Conservation (phyloP, 2,888 invertebrate genomes). For the Trichacis sp. region DNA sequence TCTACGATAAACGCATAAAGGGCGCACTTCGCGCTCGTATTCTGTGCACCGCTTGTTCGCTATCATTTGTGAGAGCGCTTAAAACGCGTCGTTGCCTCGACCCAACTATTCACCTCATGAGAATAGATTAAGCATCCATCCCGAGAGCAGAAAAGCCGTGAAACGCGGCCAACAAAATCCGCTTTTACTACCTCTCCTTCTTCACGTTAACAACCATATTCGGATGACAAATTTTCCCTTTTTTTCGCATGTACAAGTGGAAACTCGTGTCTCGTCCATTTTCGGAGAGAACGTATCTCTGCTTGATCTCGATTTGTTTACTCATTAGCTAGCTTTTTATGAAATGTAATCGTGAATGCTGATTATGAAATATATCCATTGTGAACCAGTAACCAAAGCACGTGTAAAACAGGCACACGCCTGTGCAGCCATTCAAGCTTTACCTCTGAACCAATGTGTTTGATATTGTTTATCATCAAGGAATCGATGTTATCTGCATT, state of each 20-base stretch:
- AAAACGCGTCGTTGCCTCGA: constrained; percentile 1
- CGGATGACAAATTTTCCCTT: too few species aligned
- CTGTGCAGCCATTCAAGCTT: neutral
- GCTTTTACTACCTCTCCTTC: too few species aligned
- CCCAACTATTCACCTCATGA: neutral
- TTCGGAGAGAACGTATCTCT: too few species aligned
- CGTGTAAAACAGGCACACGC: constrained; percentile 5
- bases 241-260: too few species aligned
- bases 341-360: neutral
- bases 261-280: too few species aligned
- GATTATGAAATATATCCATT: neutral
- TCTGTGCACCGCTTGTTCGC: too few species aligned
- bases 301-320: neutral
- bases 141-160: neutral
- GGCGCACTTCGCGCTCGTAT: constrained; percentile 34
- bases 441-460: neutral
- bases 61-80: constrained; percentile 3
- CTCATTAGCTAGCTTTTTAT: neutral
- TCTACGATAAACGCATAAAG: constrained; percentile 53
- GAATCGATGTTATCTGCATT: constrained; percentile 5
- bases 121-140: constrained; percentile 3
- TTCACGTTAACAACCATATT: too few species aligned
- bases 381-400: constrained; percentile 6
- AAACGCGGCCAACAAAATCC: neutral
- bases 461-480: constrained; percentile 1